These are phyloP conservation scores for Drosophila triauraria DNA, from an alignment of 1,140 invertebrate species.

Conservation along the genomic window DNA sequence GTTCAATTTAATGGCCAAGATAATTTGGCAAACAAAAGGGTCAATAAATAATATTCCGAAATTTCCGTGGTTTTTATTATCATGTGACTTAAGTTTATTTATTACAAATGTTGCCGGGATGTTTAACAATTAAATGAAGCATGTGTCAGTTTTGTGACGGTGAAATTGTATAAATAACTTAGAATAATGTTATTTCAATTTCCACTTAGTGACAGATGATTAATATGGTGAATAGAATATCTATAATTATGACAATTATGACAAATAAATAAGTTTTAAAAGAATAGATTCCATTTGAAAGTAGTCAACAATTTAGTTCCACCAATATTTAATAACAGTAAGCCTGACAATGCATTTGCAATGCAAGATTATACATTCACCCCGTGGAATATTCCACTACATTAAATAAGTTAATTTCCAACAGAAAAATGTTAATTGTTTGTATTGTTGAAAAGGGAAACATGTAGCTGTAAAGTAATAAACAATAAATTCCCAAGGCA, in stretches of 20 bases:
- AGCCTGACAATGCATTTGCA: no score
- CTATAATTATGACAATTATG: background rate
- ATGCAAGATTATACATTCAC: no score
- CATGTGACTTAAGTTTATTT: slow-evolving; percentile 15
- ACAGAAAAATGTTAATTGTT: background rate
- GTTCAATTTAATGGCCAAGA: slow-evolving; percentile 16
- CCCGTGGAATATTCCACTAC: no score
- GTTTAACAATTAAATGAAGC: slow-evolving; percentile 1
- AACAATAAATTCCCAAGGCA: background rate
- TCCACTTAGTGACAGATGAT: background rate
- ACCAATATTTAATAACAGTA: background rate
- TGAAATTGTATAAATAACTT: slow-evolving; percentile 1
- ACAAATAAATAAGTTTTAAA: background rate
- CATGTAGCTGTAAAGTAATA: slow-evolving; percentile 12
- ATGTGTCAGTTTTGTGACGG: slow-evolving; percentile 3
- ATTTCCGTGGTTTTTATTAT: slow-evolving; percentile 2
- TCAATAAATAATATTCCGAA: slow-evolving; percentile 19
- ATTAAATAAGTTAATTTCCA: background rate
- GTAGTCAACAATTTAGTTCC: no score
- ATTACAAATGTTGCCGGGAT: background rate
- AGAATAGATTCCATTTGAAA: no score
- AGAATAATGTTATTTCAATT: background rate
- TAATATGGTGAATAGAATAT: background rate
- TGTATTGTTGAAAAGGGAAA: background rate
- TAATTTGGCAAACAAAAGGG: slow-evolving; percentile 15